Conservation (phyloP, 2,888 invertebrate genomes). For the Leucozona laternaria region DNA sequence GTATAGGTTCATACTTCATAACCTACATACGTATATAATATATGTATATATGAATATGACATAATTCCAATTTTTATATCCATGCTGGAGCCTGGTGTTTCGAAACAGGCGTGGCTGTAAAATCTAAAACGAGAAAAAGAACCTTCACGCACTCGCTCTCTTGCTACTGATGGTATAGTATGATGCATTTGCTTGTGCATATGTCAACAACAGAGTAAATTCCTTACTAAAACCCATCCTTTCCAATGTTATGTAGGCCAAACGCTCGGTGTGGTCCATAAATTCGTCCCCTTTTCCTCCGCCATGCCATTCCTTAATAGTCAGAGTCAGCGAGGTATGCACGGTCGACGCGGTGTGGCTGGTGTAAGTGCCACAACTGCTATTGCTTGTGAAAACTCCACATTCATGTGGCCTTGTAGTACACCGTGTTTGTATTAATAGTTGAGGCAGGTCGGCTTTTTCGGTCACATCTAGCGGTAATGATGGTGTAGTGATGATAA, state of each 20-base stretch:
- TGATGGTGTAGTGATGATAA: conserved; percentile 62
- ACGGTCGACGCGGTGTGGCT: conserved; percentile 27
- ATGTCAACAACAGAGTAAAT: conserved; percentile 40
- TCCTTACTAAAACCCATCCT: conserved; percentile 29
- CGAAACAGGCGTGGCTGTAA: conserved; percentile 34
- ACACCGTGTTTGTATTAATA: conserved; percentile 60
- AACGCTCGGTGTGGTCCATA: conserved; percentile 34
- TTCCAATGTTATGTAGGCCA: conserved; percentile 43
- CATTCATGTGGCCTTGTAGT: conserved; percentile 66
- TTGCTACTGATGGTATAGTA: conserved; percentile 18
- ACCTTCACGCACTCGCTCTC: neutral
- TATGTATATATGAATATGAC: conserved; percentile 28
- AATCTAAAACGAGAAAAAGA: neutral
- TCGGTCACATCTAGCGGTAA: conserved; percentile 59
- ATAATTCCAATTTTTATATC: conserved; percentile 37
- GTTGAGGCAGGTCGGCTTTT: conserved; percentile 47
- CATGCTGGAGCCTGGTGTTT: conserved; percentile 21
- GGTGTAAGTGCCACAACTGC: conserved; percentile 55
- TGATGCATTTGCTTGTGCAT: conserved; percentile 23
- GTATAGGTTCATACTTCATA: conserved; percentile 24
- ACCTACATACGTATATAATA: neutral
- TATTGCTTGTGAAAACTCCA: conserved; percentile 56
- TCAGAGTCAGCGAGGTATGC: conserved; percentile 18
- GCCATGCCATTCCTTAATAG: neutral
- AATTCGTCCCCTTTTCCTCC: conserved; percentile 7